These are phyloP conservation scores for Sporophila hypoxantha DNA, from an alignment of 2,113 vertebrate species.

Conservation along the genomic window DNA sequence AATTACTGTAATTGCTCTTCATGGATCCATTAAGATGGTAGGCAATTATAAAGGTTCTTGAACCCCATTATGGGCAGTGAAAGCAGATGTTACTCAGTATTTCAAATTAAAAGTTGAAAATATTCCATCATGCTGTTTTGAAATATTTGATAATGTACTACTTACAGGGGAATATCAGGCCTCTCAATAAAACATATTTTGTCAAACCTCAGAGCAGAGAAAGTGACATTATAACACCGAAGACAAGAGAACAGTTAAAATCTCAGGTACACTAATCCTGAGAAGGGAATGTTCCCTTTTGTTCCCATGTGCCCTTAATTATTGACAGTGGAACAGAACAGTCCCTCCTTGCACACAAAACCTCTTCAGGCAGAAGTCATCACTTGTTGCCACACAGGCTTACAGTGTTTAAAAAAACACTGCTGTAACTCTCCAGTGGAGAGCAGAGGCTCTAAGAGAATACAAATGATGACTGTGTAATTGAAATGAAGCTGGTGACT, in stretches of 20 bases:
- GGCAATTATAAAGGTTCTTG: neutral
- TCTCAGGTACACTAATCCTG: neutral
- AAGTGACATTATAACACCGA: neutral
- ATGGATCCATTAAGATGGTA: neutral
- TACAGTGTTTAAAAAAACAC: neutral
- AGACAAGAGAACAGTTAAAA: constrained; percentile 7
- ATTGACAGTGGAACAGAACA: neutral
- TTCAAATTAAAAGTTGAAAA: neutral
- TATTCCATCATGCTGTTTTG: neutral
- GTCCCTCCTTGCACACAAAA: neutral
- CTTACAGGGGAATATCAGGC: neutral
- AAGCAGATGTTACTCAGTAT: neutral
- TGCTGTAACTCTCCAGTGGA: neutral
- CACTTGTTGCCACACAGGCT: neutral
- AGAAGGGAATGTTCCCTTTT: constrained; percentile 3
- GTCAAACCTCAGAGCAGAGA: neutral
- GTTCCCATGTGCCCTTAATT: neutral
- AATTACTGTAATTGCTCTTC: neutral
- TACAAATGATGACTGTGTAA: neutral
- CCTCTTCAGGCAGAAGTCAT: neutral
- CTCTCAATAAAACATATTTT: neutral
- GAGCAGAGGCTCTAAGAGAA: neutral
- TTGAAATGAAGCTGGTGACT: neutral
- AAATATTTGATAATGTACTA: neutral
- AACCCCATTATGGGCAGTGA: neutral